phyloP scores from a whole-genome alignment of 2,888 invertebrate species.

The Plusia festucae region DNA sequence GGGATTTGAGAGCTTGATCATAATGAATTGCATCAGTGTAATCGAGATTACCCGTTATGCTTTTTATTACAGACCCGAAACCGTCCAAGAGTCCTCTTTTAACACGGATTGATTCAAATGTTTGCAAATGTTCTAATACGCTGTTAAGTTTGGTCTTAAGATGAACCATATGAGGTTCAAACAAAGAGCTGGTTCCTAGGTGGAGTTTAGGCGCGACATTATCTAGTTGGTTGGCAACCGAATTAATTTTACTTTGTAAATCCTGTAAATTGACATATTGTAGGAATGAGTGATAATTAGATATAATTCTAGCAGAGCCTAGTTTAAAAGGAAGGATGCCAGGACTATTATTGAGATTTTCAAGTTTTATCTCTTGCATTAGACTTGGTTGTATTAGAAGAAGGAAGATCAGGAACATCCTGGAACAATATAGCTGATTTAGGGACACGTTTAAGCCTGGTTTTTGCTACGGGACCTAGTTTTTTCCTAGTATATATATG shows the following conservation, averaged over 20 bases:
- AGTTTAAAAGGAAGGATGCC: neutral
- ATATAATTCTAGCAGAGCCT: neutral
- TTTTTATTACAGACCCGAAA: conserved; percentile 19
- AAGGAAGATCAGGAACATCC: neutral
- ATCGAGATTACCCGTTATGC: conserved; percentile 20
- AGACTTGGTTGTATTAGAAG: neutral
- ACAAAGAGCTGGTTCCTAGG: no score
- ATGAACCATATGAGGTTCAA: no score
- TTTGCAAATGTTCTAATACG: conserved; percentile 1
- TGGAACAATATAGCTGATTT: neutral
- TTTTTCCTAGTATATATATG: neutral
- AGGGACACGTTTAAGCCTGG: neutral
- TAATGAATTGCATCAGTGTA: conserved; percentile 20
- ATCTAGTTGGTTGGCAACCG: no score
- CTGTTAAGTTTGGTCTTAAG: no score
- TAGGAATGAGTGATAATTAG: neutral
- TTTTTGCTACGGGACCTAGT: neutral
- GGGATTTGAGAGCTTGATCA: conserved; percentile 9
- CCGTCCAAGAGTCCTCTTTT: conserved; percentile 24
- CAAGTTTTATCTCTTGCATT: neutral
- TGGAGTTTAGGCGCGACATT: no score
- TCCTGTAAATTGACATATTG: neutral
- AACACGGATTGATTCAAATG: conserved; percentile 15
- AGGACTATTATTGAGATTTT: neutral
- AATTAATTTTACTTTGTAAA: neutral